These are phyloP conservation scores for Asteroscopus sphinx DNA, from an alignment of 2,888 invertebrate species.

Conservation along the genomic window DNA sequence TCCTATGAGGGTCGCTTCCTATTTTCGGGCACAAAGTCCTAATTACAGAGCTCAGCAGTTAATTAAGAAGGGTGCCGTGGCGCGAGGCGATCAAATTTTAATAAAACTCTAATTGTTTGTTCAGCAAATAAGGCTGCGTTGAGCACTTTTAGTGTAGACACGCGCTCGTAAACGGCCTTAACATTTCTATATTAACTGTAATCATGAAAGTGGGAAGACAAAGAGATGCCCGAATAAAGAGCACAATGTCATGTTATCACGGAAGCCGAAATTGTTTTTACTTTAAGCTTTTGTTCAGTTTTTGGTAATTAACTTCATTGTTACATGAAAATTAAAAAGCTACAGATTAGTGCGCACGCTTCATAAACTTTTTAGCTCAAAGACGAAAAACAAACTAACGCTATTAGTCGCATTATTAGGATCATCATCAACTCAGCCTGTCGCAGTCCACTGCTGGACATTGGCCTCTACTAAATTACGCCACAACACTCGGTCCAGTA, in stretches of 20 bases:
- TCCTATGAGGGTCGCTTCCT: conserved; percentile 36
- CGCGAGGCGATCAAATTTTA: conserved; percentile 53
- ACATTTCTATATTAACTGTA: conserved; percentile 31
- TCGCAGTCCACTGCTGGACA: too few species aligned
- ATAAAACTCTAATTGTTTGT: conserved; percentile 58
- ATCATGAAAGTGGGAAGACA: conserved; percentile 37
- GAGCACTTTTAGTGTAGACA: conserved; percentile 40
- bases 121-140: conserved; percentile 31
- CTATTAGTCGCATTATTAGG: conserved; percentile 21
- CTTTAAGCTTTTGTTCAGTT: conserved; percentile 42
- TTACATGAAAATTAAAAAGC: conserved; percentile 42
- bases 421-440: conserved; percentile 28
- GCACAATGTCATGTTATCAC: conserved; percentile 45
- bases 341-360: conserved; percentile 27
- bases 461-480: too few species aligned
- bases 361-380: conserved; percentile 26
- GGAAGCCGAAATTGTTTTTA: conserved; percentile 41
- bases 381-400: conserved; percentile 13
- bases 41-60: conserved; percentile 59
- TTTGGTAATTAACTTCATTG: conserved; percentile 44
- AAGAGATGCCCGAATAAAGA: conserved; percentile 47
- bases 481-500: too few species aligned
- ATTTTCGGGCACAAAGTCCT: conserved; percentile 52
- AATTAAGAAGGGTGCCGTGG: conserved; percentile 53
- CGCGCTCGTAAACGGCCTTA: conserved; percentile 19